phyloP scores from a whole-genome alignment of 2,888 invertebrate genomes.

The Brachynemurus nebulosus region DNA sequence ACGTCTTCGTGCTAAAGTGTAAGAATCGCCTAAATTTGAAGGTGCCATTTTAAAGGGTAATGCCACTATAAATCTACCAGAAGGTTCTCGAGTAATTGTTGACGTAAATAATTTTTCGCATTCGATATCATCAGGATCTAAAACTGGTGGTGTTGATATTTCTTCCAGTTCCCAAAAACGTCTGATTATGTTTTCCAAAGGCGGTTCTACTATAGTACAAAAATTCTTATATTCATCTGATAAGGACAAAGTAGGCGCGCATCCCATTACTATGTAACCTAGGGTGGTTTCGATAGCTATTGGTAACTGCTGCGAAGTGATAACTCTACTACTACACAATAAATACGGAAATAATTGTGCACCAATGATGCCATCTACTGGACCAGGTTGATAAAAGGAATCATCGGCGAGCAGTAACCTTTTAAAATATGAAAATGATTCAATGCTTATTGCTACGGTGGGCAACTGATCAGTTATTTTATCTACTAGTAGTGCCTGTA shows the following conservation, averaged over 20 bases:
- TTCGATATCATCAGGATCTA: slow-evolving; percentile 8
- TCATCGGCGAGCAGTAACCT: neutral
- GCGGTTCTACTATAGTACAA: neutral
- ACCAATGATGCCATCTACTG: neutral
- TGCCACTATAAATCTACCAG: slow-evolving; percentile 15
- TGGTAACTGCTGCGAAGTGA: neutral
- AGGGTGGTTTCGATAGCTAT: neutral
- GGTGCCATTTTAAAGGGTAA: slow-evolving; percentile 13
- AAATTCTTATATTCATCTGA: neutral
- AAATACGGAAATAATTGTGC: neutral
- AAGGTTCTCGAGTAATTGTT: slow-evolving; percentile 7
- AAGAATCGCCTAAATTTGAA: slow-evolving; percentile 10
- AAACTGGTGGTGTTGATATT: neutral
- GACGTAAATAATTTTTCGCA: slow-evolving; percentile 14
- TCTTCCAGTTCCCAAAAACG: slow-evolving; percentile 18
- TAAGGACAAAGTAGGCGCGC: neutral
- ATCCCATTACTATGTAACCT: neutral
- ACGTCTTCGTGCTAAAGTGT: slow-evolving; percentile 9
- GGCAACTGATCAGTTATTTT: slow-evolving; percentile 2
- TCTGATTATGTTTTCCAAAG: slow-evolving; percentile 2
- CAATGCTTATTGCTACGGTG: neutral
- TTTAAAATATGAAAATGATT: neutral
- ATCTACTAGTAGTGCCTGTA: too few species aligned
- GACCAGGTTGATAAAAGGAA: neutral
- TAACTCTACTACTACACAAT: neutral